Evolutionary conservation across 2,113 vertebrate genomes (phyloP).

Genomic region (Pangasianodon hypophthalmus): DNA sequence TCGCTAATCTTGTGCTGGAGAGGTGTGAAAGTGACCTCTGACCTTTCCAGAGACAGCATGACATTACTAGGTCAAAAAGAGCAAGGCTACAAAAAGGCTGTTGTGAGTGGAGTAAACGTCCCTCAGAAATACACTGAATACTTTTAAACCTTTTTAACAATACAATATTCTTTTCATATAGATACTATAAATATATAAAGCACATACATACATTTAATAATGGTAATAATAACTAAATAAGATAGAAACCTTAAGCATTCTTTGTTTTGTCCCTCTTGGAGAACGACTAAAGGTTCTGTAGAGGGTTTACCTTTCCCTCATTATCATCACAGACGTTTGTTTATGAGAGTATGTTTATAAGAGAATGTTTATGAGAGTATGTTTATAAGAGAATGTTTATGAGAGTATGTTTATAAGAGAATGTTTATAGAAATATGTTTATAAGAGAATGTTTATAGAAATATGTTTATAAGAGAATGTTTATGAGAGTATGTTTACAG

Average conservation of each 20-base stretch:
- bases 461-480: background rate
- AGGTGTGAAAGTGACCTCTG: conserved; percentile 29
- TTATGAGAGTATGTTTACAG: background rate
- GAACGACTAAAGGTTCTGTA: background rate
- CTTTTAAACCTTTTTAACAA: background rate
- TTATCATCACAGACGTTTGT: no score
- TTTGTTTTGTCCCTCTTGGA: background rate
- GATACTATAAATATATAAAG: no score
- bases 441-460: background rate
- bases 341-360: conserved; percentile 18
- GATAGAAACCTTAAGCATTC: background rate
- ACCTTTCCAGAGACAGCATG: conserved; percentile 14
- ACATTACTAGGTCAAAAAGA: conserved; percentile 34
- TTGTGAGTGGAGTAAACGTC: conserved; percentile 23
- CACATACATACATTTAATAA: no score
- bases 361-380: background rate
- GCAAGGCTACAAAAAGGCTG: conserved; percentile 47
- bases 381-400: background rate
- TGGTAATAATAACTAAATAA: no score
- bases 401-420: background rate
- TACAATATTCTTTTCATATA: no score
- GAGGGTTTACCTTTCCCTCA: no score
- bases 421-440: background rate
- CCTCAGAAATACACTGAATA: background rate
- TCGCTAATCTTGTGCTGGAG: conserved; percentile 1